These are phyloP conservation scores for Brachionus manjavacas DNA, from an alignment of 1,140 invertebrate species.

Conservation along the genomic window DNA sequence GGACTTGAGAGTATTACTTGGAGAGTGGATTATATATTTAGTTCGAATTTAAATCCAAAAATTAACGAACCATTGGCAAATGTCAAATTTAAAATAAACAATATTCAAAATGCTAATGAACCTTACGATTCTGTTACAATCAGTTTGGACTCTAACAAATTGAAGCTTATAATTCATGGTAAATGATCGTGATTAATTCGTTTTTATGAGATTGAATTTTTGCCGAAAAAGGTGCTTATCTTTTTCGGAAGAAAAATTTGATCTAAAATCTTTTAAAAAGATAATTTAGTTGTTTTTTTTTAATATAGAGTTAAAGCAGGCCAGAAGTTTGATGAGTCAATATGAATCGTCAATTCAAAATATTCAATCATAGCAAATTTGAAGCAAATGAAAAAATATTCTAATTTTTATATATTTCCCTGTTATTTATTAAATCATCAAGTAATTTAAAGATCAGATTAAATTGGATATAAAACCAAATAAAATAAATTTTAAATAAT, in stretches of 20 bases:
- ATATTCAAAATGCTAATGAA: background rate
- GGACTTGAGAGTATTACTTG: background rate
- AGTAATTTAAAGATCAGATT: background rate
- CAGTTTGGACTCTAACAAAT: background rate
- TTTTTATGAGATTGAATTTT: background rate
- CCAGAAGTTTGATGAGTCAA: background rate
- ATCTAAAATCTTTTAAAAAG: no score
- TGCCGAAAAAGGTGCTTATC: background rate
- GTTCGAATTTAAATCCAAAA: background rate
- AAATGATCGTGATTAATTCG: background rate
- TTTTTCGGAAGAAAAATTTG: no score
- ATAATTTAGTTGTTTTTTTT: no score
- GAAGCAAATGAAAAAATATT: background rate
- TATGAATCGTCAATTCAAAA: background rate
- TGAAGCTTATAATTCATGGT: slow-evolving; percentile 12
- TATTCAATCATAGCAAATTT: background rate
- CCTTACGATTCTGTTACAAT: background rate
- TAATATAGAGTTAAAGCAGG: background rate
- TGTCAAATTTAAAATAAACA: background rate
- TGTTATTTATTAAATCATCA: background rate
- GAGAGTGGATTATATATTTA: slow-evolving; percentile 30
- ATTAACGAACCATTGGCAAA: background rate
- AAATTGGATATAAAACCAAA: background rate
- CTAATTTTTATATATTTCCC: background rate
- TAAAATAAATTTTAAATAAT: background rate